A percentile compares a stretch with the other conserved stretches of the same genome.
These are phyloP conservation scores for Cariama cristata DNA, from an alignment of 2,113 vertebrate genomes.

Conservation along the genomic window DNA sequence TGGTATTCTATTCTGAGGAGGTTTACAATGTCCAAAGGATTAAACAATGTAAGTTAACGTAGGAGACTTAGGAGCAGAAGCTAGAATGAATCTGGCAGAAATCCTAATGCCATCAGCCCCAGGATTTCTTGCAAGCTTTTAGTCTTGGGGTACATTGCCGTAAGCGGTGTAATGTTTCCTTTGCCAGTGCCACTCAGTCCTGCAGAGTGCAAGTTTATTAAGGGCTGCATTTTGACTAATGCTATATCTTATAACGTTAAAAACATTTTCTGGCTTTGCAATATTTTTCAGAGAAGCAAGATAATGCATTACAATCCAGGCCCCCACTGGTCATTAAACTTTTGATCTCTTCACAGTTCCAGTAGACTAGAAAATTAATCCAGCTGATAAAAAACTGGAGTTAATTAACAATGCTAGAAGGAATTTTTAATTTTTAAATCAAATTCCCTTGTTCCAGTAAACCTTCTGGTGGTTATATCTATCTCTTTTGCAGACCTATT, in stretches of 20 bases:
- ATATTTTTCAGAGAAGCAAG: not conserved
- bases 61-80: not conserved
- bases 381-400: not conserved
- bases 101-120: not conserved
- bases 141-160: not conserved
- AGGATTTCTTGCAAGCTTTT: not conserved
- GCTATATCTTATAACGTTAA: not conserved
- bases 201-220: not conserved
- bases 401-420: not conserved
- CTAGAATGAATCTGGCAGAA: not conserved
- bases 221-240: not conserved
- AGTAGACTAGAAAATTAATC: not conserved
- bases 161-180: not conserved
- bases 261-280: constrained; percentile 10
- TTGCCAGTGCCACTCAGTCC: not conserved
- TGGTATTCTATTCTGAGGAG: not conserved
- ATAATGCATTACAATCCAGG: not conserved
- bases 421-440: not conserved
- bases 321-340: not conserved
- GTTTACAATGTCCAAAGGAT: not conserved
- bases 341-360: not conserved
- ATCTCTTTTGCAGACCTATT: not conserved
- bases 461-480: not conserved
- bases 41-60: not conserved
- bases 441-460: not conserved